Evolutionary conservation across 37 sponge, comb jelly and placozoan species (phyloP).

Genomic region (Aplysina aerophoba): DNA sequence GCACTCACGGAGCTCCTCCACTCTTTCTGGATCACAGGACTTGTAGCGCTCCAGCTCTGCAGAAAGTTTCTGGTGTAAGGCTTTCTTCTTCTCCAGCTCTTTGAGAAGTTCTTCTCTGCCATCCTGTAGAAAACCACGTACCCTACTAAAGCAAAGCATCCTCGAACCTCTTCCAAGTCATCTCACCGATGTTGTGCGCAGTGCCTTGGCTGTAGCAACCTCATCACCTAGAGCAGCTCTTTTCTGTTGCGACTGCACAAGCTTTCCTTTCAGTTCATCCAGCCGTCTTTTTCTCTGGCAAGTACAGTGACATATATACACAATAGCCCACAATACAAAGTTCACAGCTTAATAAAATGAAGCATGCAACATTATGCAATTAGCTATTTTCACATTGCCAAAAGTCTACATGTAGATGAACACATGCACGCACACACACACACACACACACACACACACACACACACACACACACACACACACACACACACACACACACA

Average conservation of each 20-base stretch:
- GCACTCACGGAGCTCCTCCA: conserved; percentile 64
- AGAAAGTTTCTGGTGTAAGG: conserved; percentile 33
- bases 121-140: conserved; percentile 21
- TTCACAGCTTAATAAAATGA: background rate
- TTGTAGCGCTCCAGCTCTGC: conserved; percentile 75
- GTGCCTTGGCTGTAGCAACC: conserved; percentile 41
- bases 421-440: too few relatives aligned
- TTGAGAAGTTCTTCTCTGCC: conserved; percentile 64
- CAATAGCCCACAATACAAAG: background rate
- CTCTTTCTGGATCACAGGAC: conserved; percentile 83
- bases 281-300: conserved; percentile 46
- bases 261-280: conserved; percentile 39
- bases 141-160: background rate
- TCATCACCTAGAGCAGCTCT: conserved; percentile 36
- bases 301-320: background rate
- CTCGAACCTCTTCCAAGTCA: background rate
- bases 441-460: too few relatives aligned
- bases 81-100: conserved; percentile 57
- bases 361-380: background rate
- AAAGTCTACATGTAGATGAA: too few relatives aligned
- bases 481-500: too few relatives aligned
- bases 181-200: conserved; percentile 64
- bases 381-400: too few relatives aligned
- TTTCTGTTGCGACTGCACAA: conserved; percentile 40
- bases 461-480: too few relatives aligned